Conservation (phyloP, 2,888 invertebrate genomes). For the Erebia epiphron region DNA sequence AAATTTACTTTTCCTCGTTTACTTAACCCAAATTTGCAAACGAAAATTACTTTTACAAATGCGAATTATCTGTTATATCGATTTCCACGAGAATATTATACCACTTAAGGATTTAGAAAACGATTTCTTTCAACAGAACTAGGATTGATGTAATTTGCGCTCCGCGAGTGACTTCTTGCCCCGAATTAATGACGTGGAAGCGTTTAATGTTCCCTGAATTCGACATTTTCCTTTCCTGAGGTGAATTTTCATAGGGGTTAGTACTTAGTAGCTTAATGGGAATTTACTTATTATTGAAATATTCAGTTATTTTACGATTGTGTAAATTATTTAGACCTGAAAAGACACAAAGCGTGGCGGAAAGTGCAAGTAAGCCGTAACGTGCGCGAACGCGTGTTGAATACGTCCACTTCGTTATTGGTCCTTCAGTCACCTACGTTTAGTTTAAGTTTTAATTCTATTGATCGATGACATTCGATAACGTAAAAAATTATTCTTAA, state of each 20-base stretch:
- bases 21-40: neutral
- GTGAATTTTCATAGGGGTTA: slow-evolving; percentile 16
- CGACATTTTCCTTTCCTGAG: slow-evolving; percentile 33
- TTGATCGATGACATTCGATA: no score
- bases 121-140: slow-evolving; percentile 54
- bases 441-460: no score
- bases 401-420: no score
- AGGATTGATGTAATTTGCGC: slow-evolving; percentile 69
- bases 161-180: slow-evolving; percentile 56
- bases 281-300: no score
- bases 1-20: neutral
- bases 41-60: slow-evolving; percentile 21
- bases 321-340: no score
- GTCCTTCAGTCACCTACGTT: no score
- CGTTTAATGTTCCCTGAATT: slow-evolving; percentile 39
- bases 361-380: no score
- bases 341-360: no score
- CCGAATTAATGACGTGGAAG: slow-evolving; percentile 65
- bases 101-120: slow-evolving; percentile 57
- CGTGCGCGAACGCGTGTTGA: no score
- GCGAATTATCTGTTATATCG: slow-evolving; percentile 12
- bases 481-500: no score
- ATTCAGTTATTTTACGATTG: no score
- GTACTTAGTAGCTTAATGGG: neutral
- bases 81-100: slow-evolving; percentile 49